Percentiles rank a stretch among this genome's conserved stretches.
phyloP scores from a whole-genome alignment of 2,888 invertebrate species.

The Mantis religiosa region DNA sequence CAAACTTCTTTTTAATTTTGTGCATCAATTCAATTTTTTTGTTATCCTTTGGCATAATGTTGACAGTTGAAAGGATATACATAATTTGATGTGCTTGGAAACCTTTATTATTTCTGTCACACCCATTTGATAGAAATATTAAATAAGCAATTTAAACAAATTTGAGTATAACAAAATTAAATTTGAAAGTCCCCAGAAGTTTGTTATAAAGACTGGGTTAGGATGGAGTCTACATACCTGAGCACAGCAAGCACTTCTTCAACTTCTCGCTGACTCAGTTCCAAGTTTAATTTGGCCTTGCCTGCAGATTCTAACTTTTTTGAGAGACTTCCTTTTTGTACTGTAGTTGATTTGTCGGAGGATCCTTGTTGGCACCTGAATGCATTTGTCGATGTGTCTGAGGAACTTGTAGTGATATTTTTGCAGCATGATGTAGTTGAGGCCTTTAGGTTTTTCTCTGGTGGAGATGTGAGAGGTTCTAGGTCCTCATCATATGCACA shows the following conservation, averaged over 20 bases:
- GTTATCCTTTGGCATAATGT: too few species aligned
- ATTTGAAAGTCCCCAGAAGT: too few species aligned
- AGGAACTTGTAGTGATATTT: not conserved
- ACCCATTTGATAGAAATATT: too few species aligned
- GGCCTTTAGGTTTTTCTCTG: not conserved
- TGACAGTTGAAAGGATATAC: too few species aligned
- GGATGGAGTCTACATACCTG: conserved; percentile 35
- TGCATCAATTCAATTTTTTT: too few species aligned
- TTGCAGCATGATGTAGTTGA: not conserved
- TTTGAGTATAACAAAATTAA: too few species aligned
- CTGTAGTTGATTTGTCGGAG: not conserved
- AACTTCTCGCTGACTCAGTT: conserved; percentile 44
- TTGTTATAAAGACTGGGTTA: too few species aligned
- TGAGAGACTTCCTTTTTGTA: not conserved
- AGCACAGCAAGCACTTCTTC: conserved; percentile 46
- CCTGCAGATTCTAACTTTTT: not conserved
- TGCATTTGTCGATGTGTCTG: not conserved
- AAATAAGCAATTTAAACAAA: too few species aligned
- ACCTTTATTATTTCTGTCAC: too few species aligned
- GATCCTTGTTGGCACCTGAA: not conserved
- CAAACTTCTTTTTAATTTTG: too few species aligned
- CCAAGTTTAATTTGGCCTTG: conserved; percentile 39
- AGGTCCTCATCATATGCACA: conserved; percentile 66
- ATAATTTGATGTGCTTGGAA: too few species aligned
- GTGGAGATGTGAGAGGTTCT: conserved; percentile 27